Percentiles rank a stretch among this genome's conserved stretches.
Conservation (phyloP, 2,797 vertebrate genomes). For the Morus bassanus region DNA sequence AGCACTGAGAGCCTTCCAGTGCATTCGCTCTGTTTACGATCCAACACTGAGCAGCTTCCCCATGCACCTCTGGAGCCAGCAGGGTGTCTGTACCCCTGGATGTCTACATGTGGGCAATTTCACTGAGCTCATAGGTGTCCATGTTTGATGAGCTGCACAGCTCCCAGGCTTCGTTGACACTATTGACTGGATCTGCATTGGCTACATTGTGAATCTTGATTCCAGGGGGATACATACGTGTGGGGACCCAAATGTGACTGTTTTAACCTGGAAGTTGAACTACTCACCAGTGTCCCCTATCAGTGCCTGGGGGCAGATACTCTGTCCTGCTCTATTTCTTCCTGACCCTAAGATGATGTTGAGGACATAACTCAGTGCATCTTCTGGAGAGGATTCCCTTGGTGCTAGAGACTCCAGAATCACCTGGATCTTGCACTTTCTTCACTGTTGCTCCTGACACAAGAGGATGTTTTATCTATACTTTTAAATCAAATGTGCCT, state of each 20-base stretch:
- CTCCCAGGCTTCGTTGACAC: neutral
- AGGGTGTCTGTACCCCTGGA: neutral
- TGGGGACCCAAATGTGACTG: neutral
- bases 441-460: neutral
- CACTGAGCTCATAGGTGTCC: neutral
- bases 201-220: neutral
- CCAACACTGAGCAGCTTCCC: neutral
- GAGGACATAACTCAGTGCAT: rapidly evolving
- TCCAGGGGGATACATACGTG: neutral
- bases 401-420: neutral
- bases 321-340: neutral
- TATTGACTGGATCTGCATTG: neutral
- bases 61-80: neutral
- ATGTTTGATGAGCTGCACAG: neutral
- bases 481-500: neutral
- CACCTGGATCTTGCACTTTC: neutral
- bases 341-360: neutral
- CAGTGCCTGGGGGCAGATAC: neutral
- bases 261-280: neutral
- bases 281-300: neutral
- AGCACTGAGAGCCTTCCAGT: neutral
- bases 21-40: neutral
- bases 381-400: neutral
- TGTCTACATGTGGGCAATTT: neutral
- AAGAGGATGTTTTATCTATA: neutral